Evolutionary conservation across 2,113 vertebrate species (phyloP).

Genomic region (Numida meleagris): DNA sequence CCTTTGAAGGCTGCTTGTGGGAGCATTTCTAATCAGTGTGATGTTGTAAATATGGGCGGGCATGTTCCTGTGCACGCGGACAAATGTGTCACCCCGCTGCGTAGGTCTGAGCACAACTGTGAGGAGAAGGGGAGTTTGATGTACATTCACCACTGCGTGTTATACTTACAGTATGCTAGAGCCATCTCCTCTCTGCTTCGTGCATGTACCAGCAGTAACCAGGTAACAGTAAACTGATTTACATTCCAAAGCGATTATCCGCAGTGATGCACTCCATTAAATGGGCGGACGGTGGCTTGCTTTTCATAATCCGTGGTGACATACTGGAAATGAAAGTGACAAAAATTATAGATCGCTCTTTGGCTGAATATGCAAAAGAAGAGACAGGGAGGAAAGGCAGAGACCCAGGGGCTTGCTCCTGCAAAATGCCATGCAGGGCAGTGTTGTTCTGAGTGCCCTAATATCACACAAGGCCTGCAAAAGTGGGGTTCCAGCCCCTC

Average conservation of each 20-base stretch:
- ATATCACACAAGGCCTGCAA: neutral
- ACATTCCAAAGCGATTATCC: neutral
- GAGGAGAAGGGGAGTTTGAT: neutral
- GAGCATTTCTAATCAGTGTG: neutral
- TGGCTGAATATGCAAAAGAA: neutral
- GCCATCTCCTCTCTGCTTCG: neutral
- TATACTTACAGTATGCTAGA: neutral
- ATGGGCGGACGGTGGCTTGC: conserved; percentile 14
- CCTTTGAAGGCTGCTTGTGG: neutral
- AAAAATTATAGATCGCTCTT: conserved; percentile 25
- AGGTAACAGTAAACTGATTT: conserved; percentile 58
- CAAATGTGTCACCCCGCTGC: neutral
- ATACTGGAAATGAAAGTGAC: conserved; percentile 30
- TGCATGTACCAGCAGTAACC: conserved; percentile 23
- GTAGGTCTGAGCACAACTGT: neutral
- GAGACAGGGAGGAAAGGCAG: neutral
- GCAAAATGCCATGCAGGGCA: neutral
- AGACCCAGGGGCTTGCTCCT: neutral
- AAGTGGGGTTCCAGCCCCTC: neutral
- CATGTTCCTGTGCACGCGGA: neutral
- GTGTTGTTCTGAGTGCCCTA: rapidly evolving
- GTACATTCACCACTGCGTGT: neutral
- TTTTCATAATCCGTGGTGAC: conserved; percentile 48
- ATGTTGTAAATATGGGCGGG: neutral
- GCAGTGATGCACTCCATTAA: neutral